Evolutionary conservation across 2,888 invertebrate genomes (phyloP).

Genomic region (Heliconius ethilla): DNA sequence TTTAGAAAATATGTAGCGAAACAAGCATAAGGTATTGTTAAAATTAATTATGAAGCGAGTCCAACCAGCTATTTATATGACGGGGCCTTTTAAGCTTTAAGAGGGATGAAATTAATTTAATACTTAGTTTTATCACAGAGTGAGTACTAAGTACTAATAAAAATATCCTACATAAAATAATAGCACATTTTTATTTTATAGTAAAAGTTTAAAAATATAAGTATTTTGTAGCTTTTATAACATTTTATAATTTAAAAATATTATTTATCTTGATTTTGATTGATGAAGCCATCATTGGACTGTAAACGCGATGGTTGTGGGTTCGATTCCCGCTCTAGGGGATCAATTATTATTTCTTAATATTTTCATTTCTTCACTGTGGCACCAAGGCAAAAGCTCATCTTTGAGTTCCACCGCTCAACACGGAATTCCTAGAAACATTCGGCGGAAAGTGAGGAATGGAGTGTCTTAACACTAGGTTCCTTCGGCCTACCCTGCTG

Average conservation of each 20-base stretch:
- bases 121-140: background rate
- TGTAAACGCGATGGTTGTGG: background rate
- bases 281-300: background rate
- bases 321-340: background rate
- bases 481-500: too few species aligned
- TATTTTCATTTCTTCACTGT: too few species aligned
- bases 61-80: slow-evolving; percentile 6
- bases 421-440: too few species aligned
- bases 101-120: slow-evolving; percentile 20
- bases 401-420: too few species aligned
- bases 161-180: background rate
- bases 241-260: background rate
- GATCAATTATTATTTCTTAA: too few species aligned
- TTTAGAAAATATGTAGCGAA: background rate
- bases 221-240: background rate
- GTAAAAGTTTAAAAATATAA: background rate
- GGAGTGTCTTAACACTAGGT: too few species aligned
- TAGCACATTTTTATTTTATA: background rate
- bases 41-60: slow-evolving; percentile 32
- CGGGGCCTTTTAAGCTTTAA: slow-evolving; percentile 13
- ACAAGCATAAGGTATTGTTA: slow-evolving; percentile 29
- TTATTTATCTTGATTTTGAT: too few species aligned
- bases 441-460: too few species aligned
- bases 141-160: background rate
- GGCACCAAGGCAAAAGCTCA: too few species aligned